Evolutionary conservation across 1,140 invertebrate genomes (phyloP).

Genomic region (Drosophila bipectinata): DNA sequence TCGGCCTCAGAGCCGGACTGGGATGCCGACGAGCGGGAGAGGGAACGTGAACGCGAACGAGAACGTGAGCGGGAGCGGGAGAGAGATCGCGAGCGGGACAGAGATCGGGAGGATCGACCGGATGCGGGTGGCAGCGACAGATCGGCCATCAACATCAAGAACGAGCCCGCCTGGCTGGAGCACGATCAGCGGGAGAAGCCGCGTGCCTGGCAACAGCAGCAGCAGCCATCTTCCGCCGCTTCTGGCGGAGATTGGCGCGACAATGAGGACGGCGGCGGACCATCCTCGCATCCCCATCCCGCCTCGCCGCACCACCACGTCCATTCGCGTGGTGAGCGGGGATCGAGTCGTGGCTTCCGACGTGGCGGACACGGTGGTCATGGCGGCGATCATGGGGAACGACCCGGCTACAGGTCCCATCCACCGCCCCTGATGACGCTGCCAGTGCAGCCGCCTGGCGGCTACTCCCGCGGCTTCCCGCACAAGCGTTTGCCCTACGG

Average conservation of each 20-base stretch:
- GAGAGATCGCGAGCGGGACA: constrained; percentile 37
- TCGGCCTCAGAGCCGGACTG: constrained; percentile 76
- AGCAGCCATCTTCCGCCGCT: constrained; percentile 1
- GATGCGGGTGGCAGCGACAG: constrained; percentile 20
- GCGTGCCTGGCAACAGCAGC: constrained; percentile 56
- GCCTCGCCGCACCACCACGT: constrained; percentile 66
- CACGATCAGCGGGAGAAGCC: constrained; percentile 76
- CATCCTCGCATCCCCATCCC: constrained; percentile 31
- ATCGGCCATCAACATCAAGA: constrained; percentile 36
- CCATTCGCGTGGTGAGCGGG: constrained; percentile 63
- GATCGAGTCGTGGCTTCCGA: constrained; percentile 62
- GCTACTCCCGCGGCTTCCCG: constrained; percentile 70
- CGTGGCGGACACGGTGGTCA: constrained; percentile 62
- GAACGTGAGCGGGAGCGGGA: constrained; percentile 42
- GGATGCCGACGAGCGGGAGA: constrained; percentile 75
- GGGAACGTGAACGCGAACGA: constrained; percentile 28
- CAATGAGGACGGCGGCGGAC: constrained; percentile 36
- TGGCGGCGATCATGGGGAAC: constrained; percentile 36
- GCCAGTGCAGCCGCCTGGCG: constrained; percentile 73
- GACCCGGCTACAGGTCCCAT: constrained; percentile 66
- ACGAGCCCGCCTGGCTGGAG: constrained; percentile 69
- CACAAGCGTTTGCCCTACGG: constrained; percentile 76
- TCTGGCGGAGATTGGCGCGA: constrained; percentile 71
- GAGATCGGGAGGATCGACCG: constrained; percentile 35
- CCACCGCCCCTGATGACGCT: constrained; percentile 76